phyloP scores from a whole-genome alignment of 2,888 invertebrate species.

The Sycophila texana region DNA sequence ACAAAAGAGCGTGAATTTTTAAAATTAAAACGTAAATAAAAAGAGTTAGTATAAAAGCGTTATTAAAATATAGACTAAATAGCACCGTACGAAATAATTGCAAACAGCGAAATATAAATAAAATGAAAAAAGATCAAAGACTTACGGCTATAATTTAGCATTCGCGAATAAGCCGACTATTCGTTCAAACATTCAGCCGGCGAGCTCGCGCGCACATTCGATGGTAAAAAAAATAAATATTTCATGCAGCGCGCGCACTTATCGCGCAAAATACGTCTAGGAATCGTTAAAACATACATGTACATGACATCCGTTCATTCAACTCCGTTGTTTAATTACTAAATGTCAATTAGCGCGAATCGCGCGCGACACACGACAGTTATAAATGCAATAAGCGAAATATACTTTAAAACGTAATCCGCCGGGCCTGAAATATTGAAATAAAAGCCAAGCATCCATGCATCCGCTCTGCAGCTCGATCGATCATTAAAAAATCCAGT shows the following conservation, averaged over 20 bases:
- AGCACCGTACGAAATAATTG: neutral
- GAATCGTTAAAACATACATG: conserved; percentile 54
- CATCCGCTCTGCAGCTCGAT: conserved; percentile 2
- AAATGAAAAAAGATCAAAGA: conserved; percentile 22
- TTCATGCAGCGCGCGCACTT: conserved; percentile 30
- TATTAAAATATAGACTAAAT: conserved; percentile 2
- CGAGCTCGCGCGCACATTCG: conserved; percentile 8
- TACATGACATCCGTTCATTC: conserved; percentile 48
- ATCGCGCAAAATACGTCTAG: conserved; percentile 32
- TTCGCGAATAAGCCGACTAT: neutral
- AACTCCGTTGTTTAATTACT: conserved; percentile 56
- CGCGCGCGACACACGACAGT: conserved; percentile 50
- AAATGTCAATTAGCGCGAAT: conserved; percentile 54
- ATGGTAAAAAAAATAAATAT: conserved; percentile 45
- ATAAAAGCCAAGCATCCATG: conserved; percentile 16
- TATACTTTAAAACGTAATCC: conserved; percentile 52
- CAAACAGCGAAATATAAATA: neutral
- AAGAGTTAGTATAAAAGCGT: neutral
- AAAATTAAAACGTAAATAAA: too few species aligned
- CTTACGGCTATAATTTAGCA: conserved; percentile 29
- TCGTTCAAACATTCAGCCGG: neutral
- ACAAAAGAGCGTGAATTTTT: too few species aligned
- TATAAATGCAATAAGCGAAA: conserved; percentile 55
- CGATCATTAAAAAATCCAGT: conserved; percentile 52
- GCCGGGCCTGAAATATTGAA: conserved; percentile 45